Conservation (phyloP, 2,888 invertebrate genomes). For the Tetranychus piercei region DNA sequence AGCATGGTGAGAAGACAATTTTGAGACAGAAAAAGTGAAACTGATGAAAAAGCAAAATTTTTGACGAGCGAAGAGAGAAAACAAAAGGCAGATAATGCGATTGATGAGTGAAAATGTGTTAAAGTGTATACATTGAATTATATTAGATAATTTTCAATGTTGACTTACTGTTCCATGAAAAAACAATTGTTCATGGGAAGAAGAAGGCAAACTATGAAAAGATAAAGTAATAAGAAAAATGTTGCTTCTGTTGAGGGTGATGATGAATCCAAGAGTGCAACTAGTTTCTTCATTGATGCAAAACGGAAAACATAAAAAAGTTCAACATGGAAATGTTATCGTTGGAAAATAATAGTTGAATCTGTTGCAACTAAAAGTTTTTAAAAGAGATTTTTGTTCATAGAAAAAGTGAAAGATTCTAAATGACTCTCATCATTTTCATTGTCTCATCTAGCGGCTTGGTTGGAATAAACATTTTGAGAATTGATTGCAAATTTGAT, state of each 20-base stretch:
- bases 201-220: background rate
- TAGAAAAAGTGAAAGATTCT: background rate
- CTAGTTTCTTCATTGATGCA: background rate
- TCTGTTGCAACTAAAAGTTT: background rate
- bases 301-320: background rate
- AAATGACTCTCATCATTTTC: no score
- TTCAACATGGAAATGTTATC: background rate
- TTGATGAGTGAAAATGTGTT: no score
- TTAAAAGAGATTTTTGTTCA: background rate
- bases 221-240: background rate
- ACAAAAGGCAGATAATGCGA: background rate
- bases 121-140: background rate
- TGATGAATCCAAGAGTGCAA: background rate
- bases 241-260: no score
- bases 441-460: no score
- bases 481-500: no score
- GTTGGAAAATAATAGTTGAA: background rate
- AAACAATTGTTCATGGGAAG: background rate
- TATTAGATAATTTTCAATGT: background rate
- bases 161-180: background rate
- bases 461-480: no score
- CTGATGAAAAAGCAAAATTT: background rate
- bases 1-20: background rate
- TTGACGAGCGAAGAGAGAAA: background rate
- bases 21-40: background rate